Percentiles rank a stretch among this genome's conserved stretches.
phyloP scores from a whole-genome alignment of 2,888 invertebrate genomes.

The Drosophila mayaguana region DNA sequence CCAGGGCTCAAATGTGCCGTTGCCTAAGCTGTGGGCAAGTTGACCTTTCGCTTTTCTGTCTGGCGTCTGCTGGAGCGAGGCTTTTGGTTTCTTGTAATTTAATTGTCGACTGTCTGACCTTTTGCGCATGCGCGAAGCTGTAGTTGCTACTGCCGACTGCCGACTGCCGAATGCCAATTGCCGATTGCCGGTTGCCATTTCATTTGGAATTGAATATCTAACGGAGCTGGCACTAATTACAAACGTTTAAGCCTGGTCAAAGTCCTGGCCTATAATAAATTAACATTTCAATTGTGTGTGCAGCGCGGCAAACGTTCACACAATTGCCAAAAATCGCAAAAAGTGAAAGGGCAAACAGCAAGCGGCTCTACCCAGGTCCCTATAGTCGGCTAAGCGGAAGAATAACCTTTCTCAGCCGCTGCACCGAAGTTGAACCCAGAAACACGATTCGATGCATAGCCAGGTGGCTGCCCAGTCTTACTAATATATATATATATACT shows the following conservation, averaged over 20 bases:
- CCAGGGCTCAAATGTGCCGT: constrained; percentile 27
- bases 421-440: constrained; percentile 54
- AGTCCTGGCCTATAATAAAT: constrained; percentile 66
- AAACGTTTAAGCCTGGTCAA: constrained; percentile 30
- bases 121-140: constrained; percentile 50
- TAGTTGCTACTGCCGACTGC: constrained; percentile 3
- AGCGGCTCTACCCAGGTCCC: constrained; percentile 49
- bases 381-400: constrained; percentile 80
- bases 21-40: constrained; percentile 22
- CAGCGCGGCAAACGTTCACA: constrained; percentile 65
- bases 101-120: constrained; percentile 75
- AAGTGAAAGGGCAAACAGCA: constrained; percentile 76
- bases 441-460: constrained; percentile 69
- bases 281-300: constrained; percentile 77
- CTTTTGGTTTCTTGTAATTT: constrained; percentile 70
- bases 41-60: constrained; percentile 54
- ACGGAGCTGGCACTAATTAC: constrained; percentile 60
- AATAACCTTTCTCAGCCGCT: constrained; percentile 77
- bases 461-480: constrained; percentile 61
- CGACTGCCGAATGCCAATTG: neutral
- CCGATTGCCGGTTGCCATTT: constrained; percentile 58
- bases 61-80: constrained; percentile 43
- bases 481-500: constrained; percentile 6
- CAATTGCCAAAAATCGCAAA: constrained; percentile 64
- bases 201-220: constrained; percentile 32